A percentile compares a stretch with the other conserved stretches of the same genome.
Evolutionary conservation across 2,888 invertebrate genomes (phyloP).

Genomic region (Coelinius sp.): DNA sequence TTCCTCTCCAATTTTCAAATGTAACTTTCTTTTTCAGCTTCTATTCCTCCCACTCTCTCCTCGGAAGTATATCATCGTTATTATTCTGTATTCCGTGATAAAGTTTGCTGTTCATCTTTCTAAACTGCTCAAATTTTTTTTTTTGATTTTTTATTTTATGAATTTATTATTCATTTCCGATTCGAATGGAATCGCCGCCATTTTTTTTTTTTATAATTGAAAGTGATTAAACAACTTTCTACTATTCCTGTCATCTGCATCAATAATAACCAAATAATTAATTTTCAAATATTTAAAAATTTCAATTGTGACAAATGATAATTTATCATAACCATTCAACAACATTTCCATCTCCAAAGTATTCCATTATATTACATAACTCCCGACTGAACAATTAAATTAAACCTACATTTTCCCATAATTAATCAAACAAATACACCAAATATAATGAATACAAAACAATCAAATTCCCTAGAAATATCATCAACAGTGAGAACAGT

Average conservation of each 20-base stretch:
- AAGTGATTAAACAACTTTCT: too few relatives aligned
- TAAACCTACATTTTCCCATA: neutral
- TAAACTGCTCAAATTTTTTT: neutral
- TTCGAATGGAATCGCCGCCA: too few relatives aligned
- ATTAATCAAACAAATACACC: neutral
- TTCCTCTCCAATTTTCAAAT: neutral
- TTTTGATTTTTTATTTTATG: too few relatives aligned
- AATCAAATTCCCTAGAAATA: neutral
- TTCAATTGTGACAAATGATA: neutral
- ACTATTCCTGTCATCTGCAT: too few relatives aligned
- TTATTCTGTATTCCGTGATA: neutral
- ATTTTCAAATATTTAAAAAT: neutral
- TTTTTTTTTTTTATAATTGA: too few relatives aligned
- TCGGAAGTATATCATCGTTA: neutral
- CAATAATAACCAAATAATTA: too few relatives aligned
- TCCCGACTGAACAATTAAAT: neutral
- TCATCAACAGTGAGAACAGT: neutral
- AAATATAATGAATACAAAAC: neutral
- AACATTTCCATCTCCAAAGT: neutral
- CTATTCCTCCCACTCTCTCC: neutral
- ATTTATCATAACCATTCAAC: neutral
- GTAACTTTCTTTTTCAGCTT: constrained; percentile 3
- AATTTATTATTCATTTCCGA: too few relatives aligned
- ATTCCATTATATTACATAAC: neutral
- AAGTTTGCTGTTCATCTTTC: neutral